Conservation (phyloP, 2,113 vertebrate species). For the Piprites chloris region DNA sequence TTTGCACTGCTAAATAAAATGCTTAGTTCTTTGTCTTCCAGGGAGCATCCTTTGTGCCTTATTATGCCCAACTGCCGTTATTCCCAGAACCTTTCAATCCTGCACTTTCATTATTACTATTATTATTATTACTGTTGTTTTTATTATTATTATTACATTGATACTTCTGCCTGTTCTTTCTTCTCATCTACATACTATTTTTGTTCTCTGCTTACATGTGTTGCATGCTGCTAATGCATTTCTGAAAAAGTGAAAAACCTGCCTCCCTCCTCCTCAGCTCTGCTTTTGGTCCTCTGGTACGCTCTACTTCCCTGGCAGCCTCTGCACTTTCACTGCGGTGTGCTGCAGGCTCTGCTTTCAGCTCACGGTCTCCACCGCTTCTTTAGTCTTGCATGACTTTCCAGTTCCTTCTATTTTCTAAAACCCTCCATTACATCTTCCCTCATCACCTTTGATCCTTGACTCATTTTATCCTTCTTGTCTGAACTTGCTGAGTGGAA, state of each 20-base stretch:
- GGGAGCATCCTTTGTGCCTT: not conserved
- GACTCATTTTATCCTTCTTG: conserved; percentile 4
- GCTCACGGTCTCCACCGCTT: not conserved
- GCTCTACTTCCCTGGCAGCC: not conserved
- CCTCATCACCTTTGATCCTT: conserved; percentile 38
- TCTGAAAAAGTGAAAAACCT: not conserved
- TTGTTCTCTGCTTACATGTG: not conserved
- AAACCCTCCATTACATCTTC: not conserved
- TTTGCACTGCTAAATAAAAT: not conserved
- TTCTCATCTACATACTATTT: not conserved
- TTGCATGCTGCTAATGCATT: not conserved
- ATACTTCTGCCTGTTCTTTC: not conserved
- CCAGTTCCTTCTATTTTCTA: not conserved
- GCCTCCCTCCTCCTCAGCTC: not conserved
- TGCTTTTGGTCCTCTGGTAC: not conserved
- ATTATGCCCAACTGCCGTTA: not conserved
- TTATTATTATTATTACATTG: not conserved
- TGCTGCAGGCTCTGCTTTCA: not conserved
- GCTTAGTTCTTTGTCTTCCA: not conserved
- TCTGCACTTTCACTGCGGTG: not conserved
- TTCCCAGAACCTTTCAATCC: not conserved
- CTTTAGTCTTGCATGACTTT: not conserved
- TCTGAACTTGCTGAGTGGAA: conserved; percentile 13
- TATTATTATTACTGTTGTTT: not conserved
- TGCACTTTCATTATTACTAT: not conserved